Percentiles rank a stretch among this genome's conserved stretches.
phyloP scores from a whole-genome alignment of 2,888 invertebrate genomes.

The Trissoscelio sp. region DNA sequence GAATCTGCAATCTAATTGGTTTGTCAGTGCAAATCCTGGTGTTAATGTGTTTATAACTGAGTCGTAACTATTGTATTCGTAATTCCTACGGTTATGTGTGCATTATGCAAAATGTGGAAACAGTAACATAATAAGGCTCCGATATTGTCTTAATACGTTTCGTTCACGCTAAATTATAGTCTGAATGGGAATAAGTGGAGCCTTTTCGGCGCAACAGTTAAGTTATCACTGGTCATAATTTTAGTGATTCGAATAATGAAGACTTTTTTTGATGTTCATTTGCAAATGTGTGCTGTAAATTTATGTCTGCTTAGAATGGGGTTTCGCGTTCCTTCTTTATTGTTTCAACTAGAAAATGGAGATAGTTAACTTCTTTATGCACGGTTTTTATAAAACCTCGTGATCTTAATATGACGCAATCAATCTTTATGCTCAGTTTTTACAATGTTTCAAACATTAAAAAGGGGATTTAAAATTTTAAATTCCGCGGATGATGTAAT shows the following conservation, averaged over 20 bases:
- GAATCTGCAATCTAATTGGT: slow-evolving; percentile 22
- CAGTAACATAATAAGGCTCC: slow-evolving; percentile 5
- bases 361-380: slow-evolving; percentile 1
- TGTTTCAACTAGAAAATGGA: slow-evolving; percentile 16
- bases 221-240: slow-evolving; percentile 32
- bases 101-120: slow-evolving; percentile 21
- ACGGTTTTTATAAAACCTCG: background rate
- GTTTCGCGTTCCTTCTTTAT: slow-evolving; percentile 13
- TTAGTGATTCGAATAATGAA: slow-evolving; percentile 15
- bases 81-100: slow-evolving; percentile 5
- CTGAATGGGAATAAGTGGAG: slow-evolving; percentile 24
- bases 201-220: slow-evolving; percentile 10
- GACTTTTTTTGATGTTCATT: slow-evolving; percentile 22
- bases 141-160: slow-evolving; percentile 40
- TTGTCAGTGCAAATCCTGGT: slow-evolving; percentile 16
- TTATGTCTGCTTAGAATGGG: background rate
- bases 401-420: background rate
- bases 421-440: background rate
- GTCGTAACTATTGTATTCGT: slow-evolving; percentile 35
- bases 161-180: slow-evolving; percentile 32
- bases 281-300: slow-evolving; percentile 1
- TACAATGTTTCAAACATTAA: too few species aligned
- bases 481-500: too few species aligned
- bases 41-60: slow-evolving; percentile 34
- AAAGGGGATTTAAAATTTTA: too few species aligned